Percentiles rank a stretch among this genome's conserved stretches.
These are phyloP conservation scores for Caenorhabditis plicata DNA, from an alignment of 2,888 invertebrate species.

Conservation along the genomic window DNA sequence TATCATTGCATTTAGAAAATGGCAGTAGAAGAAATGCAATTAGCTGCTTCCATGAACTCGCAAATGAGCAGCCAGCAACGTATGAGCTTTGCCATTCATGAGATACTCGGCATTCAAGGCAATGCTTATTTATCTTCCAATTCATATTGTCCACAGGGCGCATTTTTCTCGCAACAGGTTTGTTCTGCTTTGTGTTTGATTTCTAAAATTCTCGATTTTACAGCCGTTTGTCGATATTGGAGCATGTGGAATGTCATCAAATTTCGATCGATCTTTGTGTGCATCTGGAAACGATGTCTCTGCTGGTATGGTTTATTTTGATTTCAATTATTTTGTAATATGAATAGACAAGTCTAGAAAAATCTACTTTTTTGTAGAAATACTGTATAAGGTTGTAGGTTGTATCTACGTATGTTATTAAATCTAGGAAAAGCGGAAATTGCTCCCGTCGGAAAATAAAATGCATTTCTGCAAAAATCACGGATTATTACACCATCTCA, in stretches of 20 bases:
- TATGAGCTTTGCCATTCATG: conserved; percentile 62
- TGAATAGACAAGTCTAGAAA: too few relatives aligned
- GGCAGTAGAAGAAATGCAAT: conserved; percentile 46
- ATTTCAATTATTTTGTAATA: too few relatives aligned
- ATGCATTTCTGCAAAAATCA: too few relatives aligned
- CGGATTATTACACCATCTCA: too few relatives aligned
- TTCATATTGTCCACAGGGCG: conserved; percentile 47
- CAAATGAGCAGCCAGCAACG: conserved; percentile 33
- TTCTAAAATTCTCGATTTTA: too few relatives aligned
- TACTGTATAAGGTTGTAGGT: too few relatives aligned
- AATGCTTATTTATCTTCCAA: conserved; percentile 39
- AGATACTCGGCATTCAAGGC: conserved; percentile 52
- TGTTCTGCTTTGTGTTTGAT: too few relatives aligned
- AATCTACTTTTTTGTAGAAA: too few relatives aligned
- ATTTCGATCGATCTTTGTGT: conserved; percentile 19
- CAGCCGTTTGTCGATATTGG: conserved; percentile 26
- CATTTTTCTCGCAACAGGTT: conserved; percentile 40
- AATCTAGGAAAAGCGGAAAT: too few relatives aligned
- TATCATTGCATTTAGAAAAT: too few relatives aligned
- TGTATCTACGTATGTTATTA: too few relatives aligned
- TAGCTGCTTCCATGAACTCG: conserved; percentile 25
- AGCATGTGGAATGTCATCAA: conserved; percentile 18
- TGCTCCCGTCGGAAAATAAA: too few relatives aligned
- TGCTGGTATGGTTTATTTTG: neutral
- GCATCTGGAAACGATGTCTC: conserved; percentile 6